These are phyloP conservation scores for Ianthella basta DNA, from an alignment of 37 sponge, comb jelly and placozoan species.

Conservation along the genomic window DNA sequence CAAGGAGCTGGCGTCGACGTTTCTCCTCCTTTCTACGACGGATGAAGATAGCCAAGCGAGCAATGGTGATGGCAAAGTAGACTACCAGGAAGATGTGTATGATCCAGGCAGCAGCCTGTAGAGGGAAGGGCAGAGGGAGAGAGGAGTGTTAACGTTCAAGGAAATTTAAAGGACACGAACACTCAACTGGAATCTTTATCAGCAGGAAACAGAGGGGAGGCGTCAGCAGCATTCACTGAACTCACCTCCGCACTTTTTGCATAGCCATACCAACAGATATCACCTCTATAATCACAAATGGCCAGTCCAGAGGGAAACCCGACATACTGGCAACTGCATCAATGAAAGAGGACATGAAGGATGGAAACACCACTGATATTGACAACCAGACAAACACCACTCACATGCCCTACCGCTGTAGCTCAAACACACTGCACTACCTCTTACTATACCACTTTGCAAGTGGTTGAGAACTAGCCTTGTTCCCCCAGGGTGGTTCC, in stretches of 20 bases:
- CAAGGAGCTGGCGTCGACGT: not conserved
- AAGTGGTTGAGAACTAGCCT: too few species aligned
- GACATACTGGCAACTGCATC: not conserved
- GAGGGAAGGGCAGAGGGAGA: not conserved
- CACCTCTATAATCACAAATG: not conserved
- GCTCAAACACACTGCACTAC: too few species aligned
- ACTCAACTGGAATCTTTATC: too few species aligned
- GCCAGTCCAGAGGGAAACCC: not conserved
- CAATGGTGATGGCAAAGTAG: constrained; percentile 22
- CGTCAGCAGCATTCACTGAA: too few species aligned
- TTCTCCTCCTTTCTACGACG: constrained; percentile 26
- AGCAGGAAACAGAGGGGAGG: too few species aligned
- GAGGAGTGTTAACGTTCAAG: too few species aligned
- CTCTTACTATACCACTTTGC: too few species aligned
- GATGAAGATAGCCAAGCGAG: constrained; percentile 36
- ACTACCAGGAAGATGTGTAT: constrained; percentile 42
- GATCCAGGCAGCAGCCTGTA: constrained; percentile 57
- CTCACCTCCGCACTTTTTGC: constrained; percentile 7
- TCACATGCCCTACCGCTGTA: too few species aligned
- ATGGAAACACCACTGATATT: too few species aligned
- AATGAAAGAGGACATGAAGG: not conserved
- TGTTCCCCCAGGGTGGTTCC: too few species aligned
- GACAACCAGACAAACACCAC: too few species aligned
- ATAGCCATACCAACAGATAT: not conserved
- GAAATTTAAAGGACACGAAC: too few species aligned